phyloP scores from a whole-genome alignment of 2,113 vertebrate genomes.

The Perognathus longimembris region DNA sequence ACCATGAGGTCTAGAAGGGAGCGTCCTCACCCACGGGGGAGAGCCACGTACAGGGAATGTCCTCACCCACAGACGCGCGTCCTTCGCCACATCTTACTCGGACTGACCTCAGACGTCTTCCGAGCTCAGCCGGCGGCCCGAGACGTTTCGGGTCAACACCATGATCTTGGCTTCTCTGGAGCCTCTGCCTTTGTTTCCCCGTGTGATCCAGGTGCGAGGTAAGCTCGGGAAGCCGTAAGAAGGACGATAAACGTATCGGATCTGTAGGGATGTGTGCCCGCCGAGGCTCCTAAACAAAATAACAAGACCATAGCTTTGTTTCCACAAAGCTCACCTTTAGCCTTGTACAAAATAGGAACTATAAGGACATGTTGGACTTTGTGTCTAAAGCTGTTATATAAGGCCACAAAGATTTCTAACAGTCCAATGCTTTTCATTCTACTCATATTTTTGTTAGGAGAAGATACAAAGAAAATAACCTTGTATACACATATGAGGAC shows the following conservation, averaged over 20 bases:
- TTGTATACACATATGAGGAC: constrained; percentile 75
- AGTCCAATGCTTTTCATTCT: constrained; percentile 62
- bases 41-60: too few relatives aligned
- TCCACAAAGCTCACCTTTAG: background rate
- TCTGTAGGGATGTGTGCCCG: background rate
- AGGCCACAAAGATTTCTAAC: constrained; percentile 35
- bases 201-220: background rate
- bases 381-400: constrained; percentile 32
- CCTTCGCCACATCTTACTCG: background rate
- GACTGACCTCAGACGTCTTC: background rate
- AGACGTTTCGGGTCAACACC: background rate
- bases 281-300: background rate
- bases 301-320: constrained; percentile 26
- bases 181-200: background rate
- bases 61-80: too few relatives aligned
- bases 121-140: background rate
- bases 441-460: constrained; percentile 68
- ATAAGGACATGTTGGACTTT: constrained; percentile 7
- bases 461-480: constrained; percentile 74
- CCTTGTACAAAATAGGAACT: constrained; percentile 8
- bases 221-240: background rate
- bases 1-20: too few relatives aligned
- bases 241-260: background rate
- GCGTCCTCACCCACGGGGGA: too few relatives aligned
- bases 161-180: background rate